Base-by-base conservation (phyloP, 1,140 invertebrate species). In the Drosophila orena region DNA sequence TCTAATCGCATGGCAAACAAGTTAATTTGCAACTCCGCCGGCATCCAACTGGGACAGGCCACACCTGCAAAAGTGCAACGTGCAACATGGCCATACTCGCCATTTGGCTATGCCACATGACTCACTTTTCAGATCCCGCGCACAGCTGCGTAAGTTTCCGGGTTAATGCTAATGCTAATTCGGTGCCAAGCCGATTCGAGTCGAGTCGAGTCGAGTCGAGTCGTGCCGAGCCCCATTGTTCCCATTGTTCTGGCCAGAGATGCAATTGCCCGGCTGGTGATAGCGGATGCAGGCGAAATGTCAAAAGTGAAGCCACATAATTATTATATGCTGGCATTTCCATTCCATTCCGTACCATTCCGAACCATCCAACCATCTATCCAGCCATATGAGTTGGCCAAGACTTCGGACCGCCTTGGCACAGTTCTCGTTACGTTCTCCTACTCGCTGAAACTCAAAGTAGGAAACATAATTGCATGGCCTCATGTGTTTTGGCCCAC, bases 81-180 rank as follows among this genome's bases (percentile, higher is more conserved):
- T 64, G 66, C 76, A 56, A 35, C 38, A 56, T 43, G n/a, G 34
- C 58, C 30, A 15, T 62, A 60, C 57, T 30, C 14, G 46, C 46
- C 46, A 44, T 42, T 22, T 42, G 30, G 22, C 53, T 38, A 49
- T 72, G 65, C 65, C n/a, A 50, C 69, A 70, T 66, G 58, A 65
- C 34, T 43, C 60, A 44, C 15, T 20, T 7, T 42, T n/a, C 17
- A 27, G 53, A 34, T 35, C 49, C 49, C 49, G 44, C 49, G 44
- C 60, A 12, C 75, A 78, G 65, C 75, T 66, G 66, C 80, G 62
- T 70, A 52, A 70, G 84, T 89, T 88, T 88, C 83, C 83, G 83
- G 83, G 83, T 83, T 88, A 85, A 79, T 77, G 80, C 74, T 88
- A 85, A 79, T 86, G 76, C 74, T 75, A 78, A 83, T 83, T 84